A percentile compares a stretch with the other conserved stretches of the same genome.
These are phyloP conservation scores for Acrossocheilus wenchowensis DNA, from an alignment of 2,797 vertebrate genomes.

Conservation along the genomic window DNA sequence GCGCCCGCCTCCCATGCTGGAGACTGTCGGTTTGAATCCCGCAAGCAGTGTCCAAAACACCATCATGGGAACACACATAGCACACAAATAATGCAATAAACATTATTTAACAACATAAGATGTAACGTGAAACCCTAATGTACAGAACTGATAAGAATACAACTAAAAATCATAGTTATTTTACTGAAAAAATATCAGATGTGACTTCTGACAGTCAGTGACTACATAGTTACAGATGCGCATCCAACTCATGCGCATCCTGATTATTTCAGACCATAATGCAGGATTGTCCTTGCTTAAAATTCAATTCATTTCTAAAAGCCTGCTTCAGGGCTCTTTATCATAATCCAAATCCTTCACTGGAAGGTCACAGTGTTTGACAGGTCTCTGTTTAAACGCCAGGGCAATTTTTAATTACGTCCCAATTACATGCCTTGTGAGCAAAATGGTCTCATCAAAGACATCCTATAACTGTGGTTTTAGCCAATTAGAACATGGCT, in stretches of 20 bases:
- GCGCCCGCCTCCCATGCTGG: no score
- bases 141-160: no score
- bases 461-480: conserved; percentile 57
- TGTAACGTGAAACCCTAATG: no score
- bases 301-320: conserved; percentile 50
- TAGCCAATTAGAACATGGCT: conserved; percentile 59
- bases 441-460: conserved; percentile 60
- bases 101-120: no score
- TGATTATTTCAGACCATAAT: conserved; percentile 27
- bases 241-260: background rate
- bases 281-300: conserved; percentile 27
- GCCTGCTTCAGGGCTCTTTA: conserved; percentile 44
- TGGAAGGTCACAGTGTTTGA: conserved; percentile 57
- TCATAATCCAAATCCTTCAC: conserved; percentile 35
- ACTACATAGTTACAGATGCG: background rate
- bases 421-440: conserved; percentile 59
- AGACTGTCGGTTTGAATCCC: no score
- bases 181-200: no score
- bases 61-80: no score
- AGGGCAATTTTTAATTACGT: conserved; percentile 62
- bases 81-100: no score
- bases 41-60: no score
- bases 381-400: conserved; percentile 50
- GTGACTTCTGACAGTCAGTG: background rate
- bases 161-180: no score